Percentiles rank a stretch among this genome's conserved stretches.
These are phyloP conservation scores for Paralichthys olivaceus DNA, from an alignment of 2,113 vertebrate genomes.

Conservation along the genomic window DNA sequence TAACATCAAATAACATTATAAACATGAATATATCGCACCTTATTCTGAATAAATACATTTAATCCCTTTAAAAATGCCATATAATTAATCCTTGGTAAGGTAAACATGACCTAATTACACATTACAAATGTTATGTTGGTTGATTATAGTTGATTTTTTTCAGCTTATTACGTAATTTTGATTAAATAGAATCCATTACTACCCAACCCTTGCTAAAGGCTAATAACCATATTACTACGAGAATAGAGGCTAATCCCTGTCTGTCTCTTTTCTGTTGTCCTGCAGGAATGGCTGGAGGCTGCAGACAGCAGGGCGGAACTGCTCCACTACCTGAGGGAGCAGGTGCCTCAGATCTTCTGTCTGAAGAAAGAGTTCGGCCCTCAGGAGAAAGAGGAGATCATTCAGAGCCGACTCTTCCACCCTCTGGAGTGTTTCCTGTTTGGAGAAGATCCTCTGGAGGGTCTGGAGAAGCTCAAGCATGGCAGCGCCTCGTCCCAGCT, in stretches of 20 bases:
- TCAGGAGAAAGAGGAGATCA: slow-evolving; percentile 89
- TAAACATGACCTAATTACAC: no score
- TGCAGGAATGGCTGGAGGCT: slow-evolving; percentile 89
- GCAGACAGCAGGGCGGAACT: slow-evolving; percentile 85
- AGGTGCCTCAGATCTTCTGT: slow-evolving; percentile 91
- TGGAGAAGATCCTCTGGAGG: slow-evolving; percentile 89
- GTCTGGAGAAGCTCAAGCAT: slow-evolving; percentile 91
- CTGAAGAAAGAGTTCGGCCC: slow-evolving; percentile 84
- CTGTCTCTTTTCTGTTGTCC: slow-evolving; percentile 14
- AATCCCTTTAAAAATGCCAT: no score
- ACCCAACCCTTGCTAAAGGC: neutral
- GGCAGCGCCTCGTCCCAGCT: slow-evolving; percentile 87
- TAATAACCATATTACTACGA: neutral
- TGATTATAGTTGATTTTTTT: neutral
- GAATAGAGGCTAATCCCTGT: neutral
- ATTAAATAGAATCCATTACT: neutral
- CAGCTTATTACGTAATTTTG: no score
- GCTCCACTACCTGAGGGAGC: slow-evolving; percentile 87
- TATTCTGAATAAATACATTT: no score
- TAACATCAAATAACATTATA: no score
- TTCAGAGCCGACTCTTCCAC: slow-evolving; percentile 84
- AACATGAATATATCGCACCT: no score
- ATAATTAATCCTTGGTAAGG: no score
- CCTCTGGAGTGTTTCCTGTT: slow-evolving; percentile 93
- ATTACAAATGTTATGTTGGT: neutral